Base-by-base conservation (phyloP, 1,140 invertebrate species). In the Drosophila elegans region DNA sequence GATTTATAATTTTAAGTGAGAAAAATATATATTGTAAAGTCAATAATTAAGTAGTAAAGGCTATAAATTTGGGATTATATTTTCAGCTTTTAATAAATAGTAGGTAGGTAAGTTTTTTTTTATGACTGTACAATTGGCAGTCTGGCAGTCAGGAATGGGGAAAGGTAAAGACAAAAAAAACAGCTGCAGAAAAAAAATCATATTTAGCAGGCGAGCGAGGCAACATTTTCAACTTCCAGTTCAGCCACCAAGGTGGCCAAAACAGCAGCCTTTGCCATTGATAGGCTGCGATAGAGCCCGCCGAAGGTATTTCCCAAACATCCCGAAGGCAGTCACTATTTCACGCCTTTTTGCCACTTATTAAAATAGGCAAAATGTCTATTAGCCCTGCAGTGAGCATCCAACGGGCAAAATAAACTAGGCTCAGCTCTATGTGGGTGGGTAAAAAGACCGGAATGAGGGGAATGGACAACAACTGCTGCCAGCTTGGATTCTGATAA, bases 361-460 rank as follows among this genome's bases (percentile, higher is more conserved):
- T 89, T 89, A 89, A 89, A 89, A 89, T 89, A 90, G 84, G 84
- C 80, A 89, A 88, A 88, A 88, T 88, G 84, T 88, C 84, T 89
- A 89, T 88, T 89, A 80, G 66, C 51, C 78, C 59, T 42, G 36
- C 27, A 36, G n/a, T 53, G 38, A 32, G 27, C 5, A 12, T 11
- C 7, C 21, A 45, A 25, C 16, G 27, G 42, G 32, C 13, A 67
- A n/a, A n/a, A 7, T 16, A 29, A 63, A 16, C 54, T 55, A 61
- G 38, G 61, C 12, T 21, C 61, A 51, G 29, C 52, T 38, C 12
- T 36, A 71, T 71, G 67, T 71, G 67, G 67, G 67, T 71, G 67
- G 67, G 41, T 69, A 29, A 39, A 13, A 55, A 7, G 36, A 13
- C 13, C 55, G n/a, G 54, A 27, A 21, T 2, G 39, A 10, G 27